Evolutionary conservation across 2,797 vertebrate species (phyloP).

Genomic region (Centropyge bicolor): DNA sequence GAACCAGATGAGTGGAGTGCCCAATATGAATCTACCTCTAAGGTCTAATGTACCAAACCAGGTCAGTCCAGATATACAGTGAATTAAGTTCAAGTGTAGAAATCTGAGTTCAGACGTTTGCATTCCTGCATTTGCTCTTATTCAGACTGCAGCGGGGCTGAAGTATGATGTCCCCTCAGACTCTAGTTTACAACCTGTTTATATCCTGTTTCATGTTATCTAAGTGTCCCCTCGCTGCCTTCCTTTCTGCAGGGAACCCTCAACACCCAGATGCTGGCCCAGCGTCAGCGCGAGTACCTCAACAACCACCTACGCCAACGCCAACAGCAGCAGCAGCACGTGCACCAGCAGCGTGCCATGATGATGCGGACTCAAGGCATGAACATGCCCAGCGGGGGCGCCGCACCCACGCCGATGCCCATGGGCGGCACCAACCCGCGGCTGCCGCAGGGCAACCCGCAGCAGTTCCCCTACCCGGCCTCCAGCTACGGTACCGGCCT

Average conservation of each 20-base stretch:
- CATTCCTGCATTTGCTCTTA: too few relatives aligned
- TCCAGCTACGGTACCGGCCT: slow-evolving; percentile 93
- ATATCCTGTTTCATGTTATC: not conserved
- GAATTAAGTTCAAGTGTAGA: too few relatives aligned
- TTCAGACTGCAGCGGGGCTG: too few relatives aligned
- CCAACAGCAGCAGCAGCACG: slow-evolving; percentile 85
- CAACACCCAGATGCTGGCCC: slow-evolving; percentile 95
- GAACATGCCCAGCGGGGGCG: slow-evolving; percentile 88
- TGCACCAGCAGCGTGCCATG: slow-evolving; percentile 91
- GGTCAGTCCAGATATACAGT: slow-evolving; percentile 75
- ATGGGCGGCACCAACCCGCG: slow-evolving; percentile 89
- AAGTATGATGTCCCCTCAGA: not conserved
- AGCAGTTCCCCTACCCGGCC: slow-evolving; percentile 94
- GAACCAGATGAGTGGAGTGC: slow-evolving; percentile 94
- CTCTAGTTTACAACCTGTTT: not conserved
- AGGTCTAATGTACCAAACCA: slow-evolving; percentile 93
- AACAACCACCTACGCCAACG: slow-evolving; percentile 91
- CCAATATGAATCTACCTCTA: slow-evolving; percentile 96
- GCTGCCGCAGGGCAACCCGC: slow-evolving; percentile 90
- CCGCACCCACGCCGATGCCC: slow-evolving; percentile 78
- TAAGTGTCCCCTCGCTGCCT: not conserved
- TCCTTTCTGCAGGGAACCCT: slow-evolving; percentile 87
- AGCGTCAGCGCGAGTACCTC: slow-evolving; percentile 95
- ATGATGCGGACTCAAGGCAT: slow-evolving; percentile 94
- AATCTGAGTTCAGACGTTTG: too few relatives aligned